Evolutionary conservation across 2,888 invertebrate genomes (phyloP), one percentile per base, ranked within the genome.

Genomic region (Mythimna ferrago): DNA sequence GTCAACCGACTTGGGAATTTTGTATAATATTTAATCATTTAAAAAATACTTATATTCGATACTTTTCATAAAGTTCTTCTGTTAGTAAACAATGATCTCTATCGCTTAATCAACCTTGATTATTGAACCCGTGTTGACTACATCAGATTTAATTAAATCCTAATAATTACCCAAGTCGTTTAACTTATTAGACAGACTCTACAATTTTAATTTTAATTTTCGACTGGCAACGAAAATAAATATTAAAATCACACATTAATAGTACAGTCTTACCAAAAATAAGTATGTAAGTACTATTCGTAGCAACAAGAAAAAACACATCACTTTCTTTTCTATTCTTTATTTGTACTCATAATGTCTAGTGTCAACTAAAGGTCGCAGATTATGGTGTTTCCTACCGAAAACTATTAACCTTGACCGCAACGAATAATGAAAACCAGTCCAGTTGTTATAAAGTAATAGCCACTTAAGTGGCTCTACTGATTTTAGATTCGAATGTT

Each of bases 381-480:
- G 62, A 66, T 66, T 79, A 73, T 41, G 32, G 21, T 60, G 11
- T 66, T 64, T 67, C 57, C 21, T 26, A 60, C 35, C 21, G 5
- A 66, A 78, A 66, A 63, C 73, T 72, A 66, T 79, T 63, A 80
- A 68, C 65, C 71, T 76, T 71, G 71, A 11, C 19, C 32, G 21
- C 7, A 64, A 51, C 16, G 67, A 53, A 51, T 68, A 71, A 68
- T 56, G 51, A 77, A 76, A 74, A 54, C 48, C 54, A 60, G n/a
- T 60, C 35, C n/a, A 53, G 60, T 71, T 79, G 69, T 68, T 67
- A 56, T 32, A 54, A 58, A 21, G 61, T 60, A 69, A 80, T 66
- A 66, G 51, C 16, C 11, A 35, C 19, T 11, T 68, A 41, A 61
- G 48, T 32, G 66, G 54, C 26, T 26, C 58, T 26, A 32, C 19